Conservation (phyloP, 2,113 vertebrate species). For the Erinaceus europaeus region DNA sequence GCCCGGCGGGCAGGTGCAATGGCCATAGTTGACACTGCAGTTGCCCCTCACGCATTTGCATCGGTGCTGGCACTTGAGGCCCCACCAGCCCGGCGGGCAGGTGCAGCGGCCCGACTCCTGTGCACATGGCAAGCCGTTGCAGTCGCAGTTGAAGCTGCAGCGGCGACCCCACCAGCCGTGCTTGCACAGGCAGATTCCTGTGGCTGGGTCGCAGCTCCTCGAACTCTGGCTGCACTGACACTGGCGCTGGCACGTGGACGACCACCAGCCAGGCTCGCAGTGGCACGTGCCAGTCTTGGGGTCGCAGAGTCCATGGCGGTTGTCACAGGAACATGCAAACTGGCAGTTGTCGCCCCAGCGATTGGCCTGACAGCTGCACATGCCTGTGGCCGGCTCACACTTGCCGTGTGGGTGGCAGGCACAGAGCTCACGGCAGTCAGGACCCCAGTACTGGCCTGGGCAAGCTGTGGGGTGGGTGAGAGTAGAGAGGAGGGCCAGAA, state of each 20-base stretch:
- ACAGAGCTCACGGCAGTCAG: constrained; percentile 91
- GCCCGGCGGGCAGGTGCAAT: constrained; percentile 87
- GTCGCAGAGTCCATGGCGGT: constrained; percentile 87
- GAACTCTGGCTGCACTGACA: constrained; percentile 84
- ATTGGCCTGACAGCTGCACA: constrained; percentile 85
- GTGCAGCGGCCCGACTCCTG: constrained; percentile 86
- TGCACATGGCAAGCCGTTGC: constrained; percentile 85
- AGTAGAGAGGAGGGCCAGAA: accelerated
- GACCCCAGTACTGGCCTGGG: constrained; percentile 92
- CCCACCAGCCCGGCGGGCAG: constrained; percentile 87
- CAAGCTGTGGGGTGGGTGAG: constrained; percentile 81
- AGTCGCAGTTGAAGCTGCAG: constrained; percentile 86
- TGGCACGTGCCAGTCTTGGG: constrained; percentile 84
- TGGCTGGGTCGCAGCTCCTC: constrained; percentile 84
- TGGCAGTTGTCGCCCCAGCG: constrained; percentile 91
- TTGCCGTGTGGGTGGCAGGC: constrained; percentile 87
- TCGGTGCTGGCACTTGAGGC: constrained; percentile 80
- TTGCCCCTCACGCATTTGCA: constrained; percentile 87
- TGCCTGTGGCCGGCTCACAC: constrained; percentile 86
- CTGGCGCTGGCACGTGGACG: constrained; percentile 79
- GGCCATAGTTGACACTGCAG: constrained; percentile 81
- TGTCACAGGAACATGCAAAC: constrained; percentile 85
- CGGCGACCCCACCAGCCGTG: constrained; percentile 88
- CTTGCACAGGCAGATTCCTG: constrained; percentile 87
- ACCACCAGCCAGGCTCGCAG: constrained; percentile 93